Evolutionary conservation across 2,797 vertebrate species (phyloP), one percentile per base, ranked within the genome.

Genomic region (Philypnodon macrostomus): DNA sequence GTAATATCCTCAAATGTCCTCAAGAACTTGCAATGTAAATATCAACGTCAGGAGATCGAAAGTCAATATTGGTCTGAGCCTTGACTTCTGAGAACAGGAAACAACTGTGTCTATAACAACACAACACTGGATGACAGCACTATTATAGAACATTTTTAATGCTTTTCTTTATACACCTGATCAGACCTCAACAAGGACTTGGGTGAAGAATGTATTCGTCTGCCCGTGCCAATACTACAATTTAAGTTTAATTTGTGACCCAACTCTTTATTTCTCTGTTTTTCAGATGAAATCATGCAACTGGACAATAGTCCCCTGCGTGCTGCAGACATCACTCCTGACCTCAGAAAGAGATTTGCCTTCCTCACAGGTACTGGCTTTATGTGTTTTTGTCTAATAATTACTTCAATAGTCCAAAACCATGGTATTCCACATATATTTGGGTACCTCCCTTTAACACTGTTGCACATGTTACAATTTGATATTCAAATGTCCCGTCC

Each of bases 281-380:
- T 33, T 67, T 27, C 86, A 98, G 96, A 98, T 95, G 95, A 98
- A 81, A 95, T 97, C 91, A 98, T 98, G 96, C 93, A 96, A 86
- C 90, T 93, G 80, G 95, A 98, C 74, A 90, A 83, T 63, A 88
- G 89, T 68, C 93, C 92, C 0, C 89, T 96, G 69, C 88, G 83
- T 1, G 96, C 96, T 8, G 91, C 91, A 8, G 95, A 96, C 87
- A 97, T 98, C 86, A 87, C 90, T 21, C 89, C 93, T 30, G 93
- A 97, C 80, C 90, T 98, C 80, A 92, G 79, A 85, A 97, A 93
- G 74, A 88, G 93, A 55, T 98, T 98, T 26, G 96, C 95, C 50
- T 95, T 94, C 84, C 88, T 98, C 17, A 94, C 95, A 75, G 96
- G 96, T 98, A 23, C 21, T 23, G 21, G 30, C 32, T 16, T 29